Conservation (phyloP, 2,797 vertebrate species). For the Botia almorhae region DNA sequence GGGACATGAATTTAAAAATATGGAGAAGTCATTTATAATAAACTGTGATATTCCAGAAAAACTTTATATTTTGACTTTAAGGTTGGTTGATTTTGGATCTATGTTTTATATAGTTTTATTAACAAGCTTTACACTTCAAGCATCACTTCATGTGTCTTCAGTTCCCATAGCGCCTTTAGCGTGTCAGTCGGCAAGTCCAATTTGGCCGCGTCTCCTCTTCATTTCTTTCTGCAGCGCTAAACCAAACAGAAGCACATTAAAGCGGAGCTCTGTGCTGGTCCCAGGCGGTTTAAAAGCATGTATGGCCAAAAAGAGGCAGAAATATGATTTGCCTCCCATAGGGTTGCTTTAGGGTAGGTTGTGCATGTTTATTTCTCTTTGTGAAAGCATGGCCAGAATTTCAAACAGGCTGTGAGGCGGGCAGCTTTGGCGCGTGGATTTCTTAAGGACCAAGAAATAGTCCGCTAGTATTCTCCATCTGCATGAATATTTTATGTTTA, state of each 20-base stretch:
- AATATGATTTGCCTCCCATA: slow-evolving; percentile 39
- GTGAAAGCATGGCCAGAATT: slow-evolving; percentile 36
- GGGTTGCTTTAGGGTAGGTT: slow-evolving; percentile 28
- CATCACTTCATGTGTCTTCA: not conserved
- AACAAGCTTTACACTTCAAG: not conserved
- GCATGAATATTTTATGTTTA: slow-evolving; percentile 41
- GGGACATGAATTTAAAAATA: no score
- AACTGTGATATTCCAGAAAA: no score
- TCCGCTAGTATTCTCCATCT: slow-evolving; percentile 4
- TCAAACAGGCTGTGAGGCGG: slow-evolving; percentile 10
- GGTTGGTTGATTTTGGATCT: not conserved
- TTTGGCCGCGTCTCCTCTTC: not conserved
- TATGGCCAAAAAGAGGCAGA: slow-evolving; percentile 44
- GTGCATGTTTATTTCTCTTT: slow-evolving; percentile 39
- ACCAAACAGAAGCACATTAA: slow-evolving; percentile 17
- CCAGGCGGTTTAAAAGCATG: slow-evolving; percentile 18
- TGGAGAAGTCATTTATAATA: no score
- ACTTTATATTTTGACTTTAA: not conserved
- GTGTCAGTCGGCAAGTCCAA: not conserved
- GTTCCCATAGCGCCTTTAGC: not conserved
- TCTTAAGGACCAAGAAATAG: slow-evolving; percentile 28
- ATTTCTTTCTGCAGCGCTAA: slow-evolving; percentile 4
- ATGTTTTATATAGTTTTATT: not conserved
- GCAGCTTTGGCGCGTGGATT: slow-evolving; percentile 25
- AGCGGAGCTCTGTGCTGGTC: slow-evolving; percentile 9